Percentiles rank a stretch among this genome's conserved stretches.
Conservation (phyloP, 23 tunicate genomes). For the Corella eumyota region DNA sequence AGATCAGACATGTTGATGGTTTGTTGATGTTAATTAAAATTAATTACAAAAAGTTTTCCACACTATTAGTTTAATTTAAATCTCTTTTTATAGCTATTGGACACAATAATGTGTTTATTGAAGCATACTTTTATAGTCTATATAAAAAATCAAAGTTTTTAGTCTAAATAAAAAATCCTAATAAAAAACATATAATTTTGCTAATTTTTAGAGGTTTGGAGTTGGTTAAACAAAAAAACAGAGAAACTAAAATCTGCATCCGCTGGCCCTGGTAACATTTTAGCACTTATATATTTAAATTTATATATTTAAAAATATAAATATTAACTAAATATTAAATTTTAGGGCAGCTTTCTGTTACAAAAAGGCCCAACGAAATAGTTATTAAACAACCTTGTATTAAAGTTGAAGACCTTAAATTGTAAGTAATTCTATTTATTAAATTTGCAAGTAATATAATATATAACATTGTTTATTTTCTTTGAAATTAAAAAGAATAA, state of each 20-base stretch:
- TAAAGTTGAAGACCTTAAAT: slow-evolving; percentile 25
- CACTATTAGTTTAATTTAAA: too few species aligned
- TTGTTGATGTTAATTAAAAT: neutral
- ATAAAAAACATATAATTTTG: too few species aligned
- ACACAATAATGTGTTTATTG: too few species aligned
- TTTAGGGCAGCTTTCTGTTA: too few species aligned
- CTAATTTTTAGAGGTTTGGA: slow-evolving; percentile 12
- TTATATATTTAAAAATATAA: neutral
- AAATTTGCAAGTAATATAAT: neutral
- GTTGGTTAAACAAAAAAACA: slow-evolving; percentile 21
- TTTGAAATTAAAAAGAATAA: too few species aligned
- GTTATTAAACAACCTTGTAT: slow-evolving; percentile 21
- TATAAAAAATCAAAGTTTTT: too few species aligned
- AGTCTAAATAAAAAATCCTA: too few species aligned
- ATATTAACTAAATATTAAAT: neutral
- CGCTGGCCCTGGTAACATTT: neutral
- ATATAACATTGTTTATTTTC: neutral
- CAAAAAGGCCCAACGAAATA: slow-evolving; percentile 13
- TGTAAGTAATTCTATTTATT: slow-evolving; percentile 1
- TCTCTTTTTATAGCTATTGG: too few species aligned
- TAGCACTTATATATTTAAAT: neutral
- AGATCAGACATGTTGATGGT: slow-evolving; percentile 21
- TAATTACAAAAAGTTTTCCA: too few species aligned
- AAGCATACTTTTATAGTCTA: too few species aligned
- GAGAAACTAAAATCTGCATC: neutral